These are phyloP conservation scores for Lasioglossum morio DNA, from an alignment of 2,888 invertebrate genomes.

Conservation along the genomic window DNA sequence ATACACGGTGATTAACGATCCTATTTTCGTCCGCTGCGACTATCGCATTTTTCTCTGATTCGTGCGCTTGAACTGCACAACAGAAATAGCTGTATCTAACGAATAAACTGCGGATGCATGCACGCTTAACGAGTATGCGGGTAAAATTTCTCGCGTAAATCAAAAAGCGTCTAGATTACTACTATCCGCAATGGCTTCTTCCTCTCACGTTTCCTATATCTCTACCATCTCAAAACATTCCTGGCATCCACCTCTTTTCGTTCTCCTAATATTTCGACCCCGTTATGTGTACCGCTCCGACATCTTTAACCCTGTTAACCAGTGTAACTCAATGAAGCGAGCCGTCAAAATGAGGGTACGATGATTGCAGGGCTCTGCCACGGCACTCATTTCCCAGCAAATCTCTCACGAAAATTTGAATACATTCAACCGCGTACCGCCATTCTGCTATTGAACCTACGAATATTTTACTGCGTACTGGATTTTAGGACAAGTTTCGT, in stretches of 20 bases:
- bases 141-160: conserved; percentile 53
- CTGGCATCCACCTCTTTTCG: conserved; percentile 16
- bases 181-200: conserved; percentile 28
- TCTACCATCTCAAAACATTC: conserved; percentile 40
- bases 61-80: conserved; percentile 8
- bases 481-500: not conserved
- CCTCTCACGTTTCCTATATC: conserved; percentile 14
- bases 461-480: not conserved
- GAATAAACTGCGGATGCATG: conserved; percentile 19
- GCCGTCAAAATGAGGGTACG: conserved; percentile 23
- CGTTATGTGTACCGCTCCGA: not conserved
- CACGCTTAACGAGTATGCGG: conserved; percentile 30
- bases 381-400: not conserved
- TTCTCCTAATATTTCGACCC: conserved; percentile 1
- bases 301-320: conserved; percentile 5
- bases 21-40: conserved; percentile 11
- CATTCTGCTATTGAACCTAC: not conserved
- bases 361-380: not conserved
- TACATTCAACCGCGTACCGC: not conserved
- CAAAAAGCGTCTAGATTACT: conserved; percentile 40
- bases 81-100: conserved; percentile 23
- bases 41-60: conserved; percentile 8
- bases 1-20: not conserved
- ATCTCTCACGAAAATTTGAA: not conserved
- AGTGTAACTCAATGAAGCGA: conserved; percentile 14